Evolutionary conservation across 2,113 vertebrate species (phyloP).

Genomic region (Mohoua ochrocephala): DNA sequence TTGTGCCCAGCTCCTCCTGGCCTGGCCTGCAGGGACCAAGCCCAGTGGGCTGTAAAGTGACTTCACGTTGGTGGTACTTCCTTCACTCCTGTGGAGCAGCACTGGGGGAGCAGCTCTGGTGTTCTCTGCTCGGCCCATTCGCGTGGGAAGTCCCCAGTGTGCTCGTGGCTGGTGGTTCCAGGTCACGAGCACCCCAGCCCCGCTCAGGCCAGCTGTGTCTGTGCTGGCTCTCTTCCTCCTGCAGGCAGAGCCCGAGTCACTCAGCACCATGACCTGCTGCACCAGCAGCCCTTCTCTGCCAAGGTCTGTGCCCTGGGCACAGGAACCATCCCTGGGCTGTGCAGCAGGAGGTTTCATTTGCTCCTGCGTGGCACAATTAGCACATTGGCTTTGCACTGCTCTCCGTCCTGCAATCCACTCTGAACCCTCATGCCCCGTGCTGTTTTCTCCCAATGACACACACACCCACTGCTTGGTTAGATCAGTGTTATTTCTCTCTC

Average conservation of each 20-base stretch:
- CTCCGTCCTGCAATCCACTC: not conserved
- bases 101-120: not conserved
- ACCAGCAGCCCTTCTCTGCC: not conserved
- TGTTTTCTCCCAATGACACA: conserved; percentile 20
- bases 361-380: not conserved
- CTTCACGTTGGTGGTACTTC: not conserved
- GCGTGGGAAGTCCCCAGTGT: fast-evolving
- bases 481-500: conserved; percentile 47
- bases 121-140: not conserved
- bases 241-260: fast-evolving
- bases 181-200: not conserved
- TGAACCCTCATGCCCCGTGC: not conserved
- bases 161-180: not conserved
- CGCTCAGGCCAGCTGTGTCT: not conserved
- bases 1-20: not conserved
- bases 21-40: not conserved
- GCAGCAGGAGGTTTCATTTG: not conserved
- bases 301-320: fast-evolving
- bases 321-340: not conserved
- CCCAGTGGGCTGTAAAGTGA: fast-evolving
- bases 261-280: not conserved
- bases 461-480: not conserved
- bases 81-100: not conserved
- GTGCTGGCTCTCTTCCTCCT: not conserved
- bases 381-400: not conserved